A percentile compares a stretch with the other conserved stretches of the same genome.
These are phyloP conservation scores for Lasioglossum vierecki DNA, from an alignment of 2,888 invertebrate genomes.

Conservation along the genomic window DNA sequence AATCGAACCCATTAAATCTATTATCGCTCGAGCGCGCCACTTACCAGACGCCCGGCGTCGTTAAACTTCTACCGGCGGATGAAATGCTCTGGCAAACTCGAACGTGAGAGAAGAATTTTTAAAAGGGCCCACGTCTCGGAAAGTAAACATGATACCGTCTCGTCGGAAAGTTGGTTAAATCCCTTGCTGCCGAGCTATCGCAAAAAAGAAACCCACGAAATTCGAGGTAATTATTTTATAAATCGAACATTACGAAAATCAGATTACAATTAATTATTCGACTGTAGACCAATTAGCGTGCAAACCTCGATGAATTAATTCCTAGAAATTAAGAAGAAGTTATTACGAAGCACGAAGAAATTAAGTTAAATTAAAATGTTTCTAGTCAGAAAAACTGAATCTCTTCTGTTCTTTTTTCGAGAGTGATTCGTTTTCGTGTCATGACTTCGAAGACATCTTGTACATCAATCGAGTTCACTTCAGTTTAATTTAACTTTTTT, in stretches of 20 bases:
- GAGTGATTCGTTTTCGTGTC: not conserved
- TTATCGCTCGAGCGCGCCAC: slow-evolving; percentile 32
- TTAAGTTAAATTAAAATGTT: too few species aligned
- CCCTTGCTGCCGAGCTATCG: not conserved
- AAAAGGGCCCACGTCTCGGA: not conserved
- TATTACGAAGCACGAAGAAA: too few species aligned
- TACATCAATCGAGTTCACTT: not conserved
- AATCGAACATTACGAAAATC: not conserved
- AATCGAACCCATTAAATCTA: slow-evolving; percentile 69
- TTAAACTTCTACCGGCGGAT: slow-evolving; percentile 15
- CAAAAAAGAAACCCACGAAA: not conserved
- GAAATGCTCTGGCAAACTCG: not conserved
- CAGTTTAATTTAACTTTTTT: not conserved
- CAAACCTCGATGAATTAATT: not conserved
- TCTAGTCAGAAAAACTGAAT: too few species aligned
- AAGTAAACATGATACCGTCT: not conserved
- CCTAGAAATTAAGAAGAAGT: too few species aligned
- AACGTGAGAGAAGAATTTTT: not conserved
- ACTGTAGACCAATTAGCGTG: not conserved
- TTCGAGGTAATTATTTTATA: not conserved
- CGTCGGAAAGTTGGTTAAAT: not conserved
- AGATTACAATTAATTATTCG: not conserved
- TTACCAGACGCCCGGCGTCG: slow-evolving; percentile 7
- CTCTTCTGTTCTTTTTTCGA: too few species aligned
- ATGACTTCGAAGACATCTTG: not conserved